A percentile compares a stretch with the other conserved stretches of the same genome.
These are phyloP conservation scores for Triplophysa siluroides DNA, from an alignment of 2,113 vertebrate genomes.

Conservation along the genomic window DNA sequence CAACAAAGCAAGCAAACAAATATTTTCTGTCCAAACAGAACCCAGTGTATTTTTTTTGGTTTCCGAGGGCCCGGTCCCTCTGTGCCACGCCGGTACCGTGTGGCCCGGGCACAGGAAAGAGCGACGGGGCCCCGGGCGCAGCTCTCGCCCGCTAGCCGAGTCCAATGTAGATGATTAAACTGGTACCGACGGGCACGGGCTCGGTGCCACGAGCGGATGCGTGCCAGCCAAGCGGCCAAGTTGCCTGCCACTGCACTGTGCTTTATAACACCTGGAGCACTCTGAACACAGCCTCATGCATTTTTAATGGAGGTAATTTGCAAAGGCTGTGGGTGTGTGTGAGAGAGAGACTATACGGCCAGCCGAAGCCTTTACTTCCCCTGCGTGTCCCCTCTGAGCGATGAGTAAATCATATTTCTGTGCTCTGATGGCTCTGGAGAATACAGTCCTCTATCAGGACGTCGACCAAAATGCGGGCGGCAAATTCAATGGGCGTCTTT, in stretches of 20 bases:
- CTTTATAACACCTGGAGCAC: conserved; percentile 75
- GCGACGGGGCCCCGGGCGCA: conserved; percentile 53
- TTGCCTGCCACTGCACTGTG: conserved; percentile 48
- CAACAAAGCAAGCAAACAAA: conserved; percentile 26
- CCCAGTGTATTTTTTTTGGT: conserved; percentile 26
- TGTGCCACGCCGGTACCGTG: not conserved
- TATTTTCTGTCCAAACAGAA: conserved; percentile 11
- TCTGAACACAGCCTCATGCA: conserved; percentile 69
- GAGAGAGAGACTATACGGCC: conserved; percentile 13
- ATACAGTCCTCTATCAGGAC: conserved; percentile 16
- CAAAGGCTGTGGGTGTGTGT: conserved; percentile 62
- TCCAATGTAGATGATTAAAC: conserved; percentile 62
- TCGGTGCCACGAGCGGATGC: conserved; percentile 29
- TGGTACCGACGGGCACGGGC: conserved; percentile 58
- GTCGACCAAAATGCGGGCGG: conserved; percentile 4
- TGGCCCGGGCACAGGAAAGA: conserved; percentile 25
- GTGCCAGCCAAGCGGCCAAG: conserved; percentile 46
- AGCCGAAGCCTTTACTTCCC: conserved; percentile 45
- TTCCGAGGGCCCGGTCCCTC: not conserved
- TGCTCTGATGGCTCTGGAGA: conserved; percentile 21
- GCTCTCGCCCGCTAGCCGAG: conserved; percentile 41
- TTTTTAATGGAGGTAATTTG: conserved; percentile 79
- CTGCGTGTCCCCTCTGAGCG: conserved; percentile 28
- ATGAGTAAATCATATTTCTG: conserved; percentile 31
- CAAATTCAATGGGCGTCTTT: not conserved